Evolutionary conservation across 2,113 vertebrate genomes (phyloP).

Genomic region (Setophaga kirtlandii): DNA sequence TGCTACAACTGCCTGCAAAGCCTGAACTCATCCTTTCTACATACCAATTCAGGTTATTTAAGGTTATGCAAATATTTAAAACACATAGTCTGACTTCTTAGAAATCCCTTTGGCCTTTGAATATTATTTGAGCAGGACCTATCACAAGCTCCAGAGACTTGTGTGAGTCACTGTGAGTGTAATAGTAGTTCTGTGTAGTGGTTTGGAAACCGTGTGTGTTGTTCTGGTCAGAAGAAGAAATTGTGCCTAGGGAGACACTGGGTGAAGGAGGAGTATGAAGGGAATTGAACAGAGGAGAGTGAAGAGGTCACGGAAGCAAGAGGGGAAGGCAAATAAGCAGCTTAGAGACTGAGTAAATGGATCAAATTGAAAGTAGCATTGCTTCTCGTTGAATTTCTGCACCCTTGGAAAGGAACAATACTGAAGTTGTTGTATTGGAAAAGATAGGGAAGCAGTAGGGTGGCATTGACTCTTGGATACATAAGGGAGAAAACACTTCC

Average conservation of each 20-base stretch:
- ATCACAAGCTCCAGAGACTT: not conserved
- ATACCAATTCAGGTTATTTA: not conserved
- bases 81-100: not conserved
- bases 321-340: conserved; percentile 12
- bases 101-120: not conserved
- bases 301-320: conserved; percentile 2
- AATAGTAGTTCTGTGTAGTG: not conserved
- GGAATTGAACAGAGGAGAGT: not conserved
- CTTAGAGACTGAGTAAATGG: not conserved
- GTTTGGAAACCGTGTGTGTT: not conserved
- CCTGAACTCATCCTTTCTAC: not conserved
- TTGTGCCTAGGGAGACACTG: not conserved
- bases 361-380: not conserved
- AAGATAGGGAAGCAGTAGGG: not conserved
- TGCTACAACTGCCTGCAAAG: not conserved
- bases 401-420: not conserved
- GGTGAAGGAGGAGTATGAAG: not conserved
- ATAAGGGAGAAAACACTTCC: not conserved
- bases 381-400: not conserved
- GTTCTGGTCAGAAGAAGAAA: not conserved
- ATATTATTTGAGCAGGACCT: not conserved
- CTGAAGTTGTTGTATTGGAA: not conserved
- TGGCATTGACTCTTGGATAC: not conserved
- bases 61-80: not conserved
- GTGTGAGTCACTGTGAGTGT: not conserved